Percentiles rank a stretch among this genome's conserved stretches.
These are phyloP conservation scores for Agrotis segetum DNA, from an alignment of 2,888 invertebrate species.

Conservation along the genomic window DNA sequence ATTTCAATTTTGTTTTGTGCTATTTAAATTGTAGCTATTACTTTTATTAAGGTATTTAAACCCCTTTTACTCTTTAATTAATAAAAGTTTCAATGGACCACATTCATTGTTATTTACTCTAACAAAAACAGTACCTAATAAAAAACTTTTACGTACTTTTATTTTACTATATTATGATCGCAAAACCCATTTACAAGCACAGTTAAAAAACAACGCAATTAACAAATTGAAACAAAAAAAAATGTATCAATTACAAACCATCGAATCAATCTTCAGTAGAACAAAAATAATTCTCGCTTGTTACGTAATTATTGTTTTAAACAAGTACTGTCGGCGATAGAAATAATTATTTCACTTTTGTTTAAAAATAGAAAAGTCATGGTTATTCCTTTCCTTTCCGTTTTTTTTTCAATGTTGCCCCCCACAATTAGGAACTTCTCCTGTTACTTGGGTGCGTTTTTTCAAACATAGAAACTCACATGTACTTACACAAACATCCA, in stretches of 20 bases:
- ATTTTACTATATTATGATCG: neutral
- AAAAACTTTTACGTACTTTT: neutral
- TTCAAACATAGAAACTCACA: no score
- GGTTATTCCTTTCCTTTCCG: no score
- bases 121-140: neutral
- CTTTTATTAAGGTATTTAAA: neutral
- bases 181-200: neutral
- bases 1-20: no score
- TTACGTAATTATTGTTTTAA: slow-evolving; percentile 36
- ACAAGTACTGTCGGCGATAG: slow-evolving; percentile 28
- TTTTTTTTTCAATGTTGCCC: no score
- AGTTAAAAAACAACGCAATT: slow-evolving; percentile 17
- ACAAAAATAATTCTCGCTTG: slow-evolving; percentile 42
- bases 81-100: neutral
- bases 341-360: slow-evolving; percentile 7
- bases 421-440: no score
- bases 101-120: neutral
- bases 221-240: slow-evolving; percentile 29
- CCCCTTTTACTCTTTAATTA: neutral
- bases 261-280: slow-evolving; percentile 56
- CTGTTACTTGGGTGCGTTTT: no score
- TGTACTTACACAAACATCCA: no score
- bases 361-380: no score
- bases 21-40: no score
- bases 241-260: slow-evolving; percentile 47